A percentile compares a stretch with the other conserved stretches of the same genome.
These are phyloP conservation scores for Pheosia gnoma DNA, from an alignment of 2,888 invertebrate genomes.

Conservation along the genomic window DNA sequence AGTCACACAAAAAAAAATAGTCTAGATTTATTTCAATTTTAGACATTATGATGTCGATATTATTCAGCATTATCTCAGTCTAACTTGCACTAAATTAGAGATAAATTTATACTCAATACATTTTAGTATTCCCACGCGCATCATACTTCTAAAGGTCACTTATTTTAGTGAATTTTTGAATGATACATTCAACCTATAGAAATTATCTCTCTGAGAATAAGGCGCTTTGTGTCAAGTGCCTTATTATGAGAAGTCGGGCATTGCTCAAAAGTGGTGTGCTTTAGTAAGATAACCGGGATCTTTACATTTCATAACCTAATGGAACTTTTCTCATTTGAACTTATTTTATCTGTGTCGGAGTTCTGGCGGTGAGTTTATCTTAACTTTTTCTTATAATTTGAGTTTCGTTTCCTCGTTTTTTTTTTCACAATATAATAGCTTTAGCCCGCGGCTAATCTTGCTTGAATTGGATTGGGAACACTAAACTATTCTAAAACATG, in stretches of 20 bases:
- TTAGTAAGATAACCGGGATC: conserved; percentile 68
- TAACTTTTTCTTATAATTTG: conserved; percentile 1
- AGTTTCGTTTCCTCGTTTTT: background rate
- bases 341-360: conserved; percentile 62
- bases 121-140: no score
- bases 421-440: background rate
- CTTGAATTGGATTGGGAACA: background rate
- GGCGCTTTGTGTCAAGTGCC: conserved; percentile 35
- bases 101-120: no score
- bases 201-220: conserved; percentile 32
- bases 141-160: no score
- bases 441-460: background rate
- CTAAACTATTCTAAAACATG: no score
- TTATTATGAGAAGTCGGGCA: conserved; percentile 49
- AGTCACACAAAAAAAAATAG: no score
- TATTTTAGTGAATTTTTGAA: no score
- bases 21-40: no score
- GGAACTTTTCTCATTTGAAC: conserved; percentile 80
- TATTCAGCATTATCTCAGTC: no score
- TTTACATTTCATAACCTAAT: conserved; percentile 78
- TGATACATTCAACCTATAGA: background rate
- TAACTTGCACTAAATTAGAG: no score
- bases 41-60: no score
- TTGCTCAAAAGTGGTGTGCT: conserved; percentile 73
- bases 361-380: conserved; percentile 24